Evolutionary conservation across 2,888 invertebrate species (phyloP).

Genomic region (Acleris cristana): DNA sequence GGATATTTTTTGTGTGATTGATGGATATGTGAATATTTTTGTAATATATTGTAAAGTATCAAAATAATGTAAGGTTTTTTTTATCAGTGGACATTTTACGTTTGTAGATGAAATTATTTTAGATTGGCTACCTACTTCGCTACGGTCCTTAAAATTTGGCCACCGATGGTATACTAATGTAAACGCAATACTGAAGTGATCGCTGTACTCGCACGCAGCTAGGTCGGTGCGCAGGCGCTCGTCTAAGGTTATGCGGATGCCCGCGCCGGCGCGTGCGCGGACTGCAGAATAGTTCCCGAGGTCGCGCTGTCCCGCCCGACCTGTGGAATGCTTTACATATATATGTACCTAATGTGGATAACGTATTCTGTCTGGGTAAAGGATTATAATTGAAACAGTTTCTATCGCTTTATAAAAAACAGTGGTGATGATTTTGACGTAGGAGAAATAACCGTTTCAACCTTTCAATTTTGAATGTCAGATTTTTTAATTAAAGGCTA

Average conservation of each 20-base stretch:
- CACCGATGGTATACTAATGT: neutral
- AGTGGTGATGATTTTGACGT: neutral
- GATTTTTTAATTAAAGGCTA: too few species aligned
- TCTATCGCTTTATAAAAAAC: neutral
- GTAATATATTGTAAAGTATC: too few species aligned
- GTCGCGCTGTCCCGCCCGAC: conserved; percentile 36
- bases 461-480: too few species aligned
- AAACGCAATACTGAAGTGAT: neutral
- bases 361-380: conserved; percentile 28
- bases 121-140: too few species aligned
- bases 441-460: neutral
- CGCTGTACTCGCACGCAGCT: neutral
- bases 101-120: too few species aligned
- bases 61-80: too few species aligned
- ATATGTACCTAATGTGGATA: conserved; percentile 19
- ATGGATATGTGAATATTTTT: too few species aligned
- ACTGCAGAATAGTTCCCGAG: conserved; percentile 36
- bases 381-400: conserved; percentile 20
- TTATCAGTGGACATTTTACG: too few species aligned
- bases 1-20: too few species aligned
- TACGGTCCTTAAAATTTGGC: too few species aligned
- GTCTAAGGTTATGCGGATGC: conserved; percentile 38
- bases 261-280: conserved; percentile 34
- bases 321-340: conserved; percentile 28
- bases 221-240: conserved; percentile 10